Evolutionary conservation across 2,888 invertebrate genomes (phyloP).

Genomic region (Melolontha melolontha): DNA sequence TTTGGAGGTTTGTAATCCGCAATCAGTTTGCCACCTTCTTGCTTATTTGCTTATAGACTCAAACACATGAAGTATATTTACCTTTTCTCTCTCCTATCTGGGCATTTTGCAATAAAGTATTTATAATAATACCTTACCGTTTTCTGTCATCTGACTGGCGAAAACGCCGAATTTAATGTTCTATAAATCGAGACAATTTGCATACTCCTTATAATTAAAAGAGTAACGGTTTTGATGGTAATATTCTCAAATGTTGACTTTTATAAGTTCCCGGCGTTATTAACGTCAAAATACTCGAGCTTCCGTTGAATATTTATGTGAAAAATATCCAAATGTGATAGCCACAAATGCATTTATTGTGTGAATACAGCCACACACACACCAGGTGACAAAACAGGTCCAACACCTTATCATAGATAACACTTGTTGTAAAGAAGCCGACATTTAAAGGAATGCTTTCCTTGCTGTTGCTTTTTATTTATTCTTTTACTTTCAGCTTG

Average conservation of each 20-base stretch:
- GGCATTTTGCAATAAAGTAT: too few relatives aligned
- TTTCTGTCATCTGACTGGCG: neutral
- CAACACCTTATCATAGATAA: constrained; percentile 56
- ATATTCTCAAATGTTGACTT: constrained; percentile 58
- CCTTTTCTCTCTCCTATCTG: too few relatives aligned
- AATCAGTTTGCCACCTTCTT: too few relatives aligned
- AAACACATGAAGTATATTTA: too few relatives aligned
- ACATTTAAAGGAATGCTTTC: constrained; percentile 37
- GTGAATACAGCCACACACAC: constrained; percentile 53
- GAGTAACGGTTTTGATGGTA: constrained; percentile 50
- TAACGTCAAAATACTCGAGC: constrained; percentile 57
- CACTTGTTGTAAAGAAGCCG: constrained; percentile 42
- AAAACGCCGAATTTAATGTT: neutral
- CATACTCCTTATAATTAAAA: constrained; percentile 49
- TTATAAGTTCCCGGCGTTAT: constrained; percentile 57
- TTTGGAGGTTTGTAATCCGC: too few relatives aligned
- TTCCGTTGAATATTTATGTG: constrained; percentile 59
- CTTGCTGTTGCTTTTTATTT: constrained; percentile 2
- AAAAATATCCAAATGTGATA: constrained; percentile 59
- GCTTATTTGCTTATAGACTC: too few relatives aligned
- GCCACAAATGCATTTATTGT: constrained; percentile 51
- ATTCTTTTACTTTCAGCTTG: neutral
- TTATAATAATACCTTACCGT: too few relatives aligned
- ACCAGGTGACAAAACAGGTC: constrained; percentile 59
- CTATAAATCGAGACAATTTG: constrained; percentile 31